A percentile compares a stretch with the other conserved stretches of the same genome.
phyloP scores from a whole-genome alignment of 2,797 vertebrate genomes.

The Coluber constrictor region DNA sequence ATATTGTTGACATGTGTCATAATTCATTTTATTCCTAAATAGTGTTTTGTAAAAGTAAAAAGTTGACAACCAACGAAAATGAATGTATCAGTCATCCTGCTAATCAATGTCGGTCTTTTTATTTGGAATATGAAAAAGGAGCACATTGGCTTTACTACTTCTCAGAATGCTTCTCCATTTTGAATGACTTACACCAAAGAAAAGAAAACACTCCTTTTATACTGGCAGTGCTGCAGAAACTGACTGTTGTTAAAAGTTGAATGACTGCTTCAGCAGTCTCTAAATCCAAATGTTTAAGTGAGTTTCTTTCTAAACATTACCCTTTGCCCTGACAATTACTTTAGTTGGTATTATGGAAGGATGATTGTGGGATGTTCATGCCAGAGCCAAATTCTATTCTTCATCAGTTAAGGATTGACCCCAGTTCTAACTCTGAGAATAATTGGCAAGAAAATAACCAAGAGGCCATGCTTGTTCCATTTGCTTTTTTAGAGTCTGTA shows the following conservation, averaged over 20 bases:
- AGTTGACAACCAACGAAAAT: neutral
- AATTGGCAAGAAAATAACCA: neutral
- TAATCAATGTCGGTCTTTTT: neutral
- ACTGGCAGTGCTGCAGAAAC: neutral
- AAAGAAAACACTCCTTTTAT: neutral
- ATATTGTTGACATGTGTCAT: neutral
- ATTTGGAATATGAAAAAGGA: neutral
- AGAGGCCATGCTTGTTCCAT: neutral
- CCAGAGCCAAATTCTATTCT: neutral
- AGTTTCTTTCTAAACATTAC: neutral
- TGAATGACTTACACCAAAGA: neutral
- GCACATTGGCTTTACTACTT: neutral
- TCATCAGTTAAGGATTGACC: neutral
- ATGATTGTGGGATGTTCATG: neutral
- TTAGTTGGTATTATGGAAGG: neutral
- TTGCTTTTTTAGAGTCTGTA: neutral
- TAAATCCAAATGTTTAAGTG: constrained; percentile 18
- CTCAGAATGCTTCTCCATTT: neutral
- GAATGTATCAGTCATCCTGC: neutral
- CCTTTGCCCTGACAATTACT: neutral
- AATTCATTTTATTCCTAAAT: neutral
- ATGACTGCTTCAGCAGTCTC: neutral
- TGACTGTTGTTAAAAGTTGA: neutral
- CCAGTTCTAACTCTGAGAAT: neutral
- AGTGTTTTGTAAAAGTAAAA: neutral